These are phyloP conservation scores for Scaptomyza caliginosa DNA, from an alignment of 2,888 invertebrate species.

Conservation along the genomic window DNA sequence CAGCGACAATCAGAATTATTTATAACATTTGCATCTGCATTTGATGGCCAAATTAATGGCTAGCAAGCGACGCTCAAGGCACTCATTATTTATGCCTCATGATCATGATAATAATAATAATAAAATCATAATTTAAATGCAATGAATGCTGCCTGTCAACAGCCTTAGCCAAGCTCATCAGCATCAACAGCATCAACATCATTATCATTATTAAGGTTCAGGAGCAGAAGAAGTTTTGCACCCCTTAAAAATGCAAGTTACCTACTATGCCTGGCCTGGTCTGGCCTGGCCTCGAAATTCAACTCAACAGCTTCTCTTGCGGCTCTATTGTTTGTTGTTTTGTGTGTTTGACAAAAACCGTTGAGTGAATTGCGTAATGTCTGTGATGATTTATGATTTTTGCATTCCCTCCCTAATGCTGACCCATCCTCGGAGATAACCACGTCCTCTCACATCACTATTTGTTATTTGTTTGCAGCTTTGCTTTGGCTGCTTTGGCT, in stretches of 20 bases:
- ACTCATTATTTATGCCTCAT: slow-evolving; percentile 61
- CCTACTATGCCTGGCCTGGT: slow-evolving; percentile 46
- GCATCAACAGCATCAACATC: slow-evolving; percentile 25
- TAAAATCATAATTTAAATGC: slow-evolving; percentile 76
- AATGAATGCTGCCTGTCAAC: slow-evolving; percentile 75
- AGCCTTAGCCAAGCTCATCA: slow-evolving; percentile 36
- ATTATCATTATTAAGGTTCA: slow-evolving; percentile 34
- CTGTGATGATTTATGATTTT: slow-evolving; percentile 69
- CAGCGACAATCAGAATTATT: slow-evolving; percentile 54
- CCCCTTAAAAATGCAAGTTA: slow-evolving; percentile 64
- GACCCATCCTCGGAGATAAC: slow-evolving; percentile 41
- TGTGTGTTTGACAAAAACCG: slow-evolving; percentile 73
- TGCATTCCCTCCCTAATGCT: slow-evolving; percentile 55
- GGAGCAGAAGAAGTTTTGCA: slow-evolving; percentile 50
- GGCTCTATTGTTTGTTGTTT: slow-evolving; percentile 70
- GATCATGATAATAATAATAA: slow-evolving; percentile 65
- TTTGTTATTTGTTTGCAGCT: slow-evolving; percentile 75
- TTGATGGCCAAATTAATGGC: slow-evolving; percentile 73
- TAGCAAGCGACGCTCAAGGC: slow-evolving; percentile 24
- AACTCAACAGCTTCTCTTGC: slow-evolving; percentile 30
- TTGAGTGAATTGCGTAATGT: slow-evolving; percentile 72
- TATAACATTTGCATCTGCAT: slow-evolving; percentile 61
- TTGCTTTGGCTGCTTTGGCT: slow-evolving; percentile 60
- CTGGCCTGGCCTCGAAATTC: slow-evolving; percentile 19
- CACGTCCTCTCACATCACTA: slow-evolving; percentile 59